phyloP scores from a whole-genome alignment of 2,113 vertebrate genomes.

The Microtus ochrogaster region DNA sequence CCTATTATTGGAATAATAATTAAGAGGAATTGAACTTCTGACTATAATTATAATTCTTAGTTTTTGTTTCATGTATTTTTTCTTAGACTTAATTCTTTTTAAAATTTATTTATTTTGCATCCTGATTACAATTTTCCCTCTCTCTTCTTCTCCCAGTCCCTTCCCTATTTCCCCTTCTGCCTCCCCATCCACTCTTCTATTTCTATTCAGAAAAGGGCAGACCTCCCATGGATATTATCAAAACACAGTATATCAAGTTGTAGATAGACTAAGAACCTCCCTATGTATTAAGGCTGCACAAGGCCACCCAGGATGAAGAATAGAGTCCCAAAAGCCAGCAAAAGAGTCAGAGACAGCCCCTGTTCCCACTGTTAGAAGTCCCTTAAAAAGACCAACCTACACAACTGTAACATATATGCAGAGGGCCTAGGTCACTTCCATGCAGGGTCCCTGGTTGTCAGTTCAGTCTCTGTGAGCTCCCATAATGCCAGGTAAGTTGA shows the following conservation, averaged over 20 bases:
- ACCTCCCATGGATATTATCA: too few species aligned
- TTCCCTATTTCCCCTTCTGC: too few species aligned
- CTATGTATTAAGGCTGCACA: background rate
- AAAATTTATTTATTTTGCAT: background rate
- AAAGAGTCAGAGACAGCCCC: background rate
- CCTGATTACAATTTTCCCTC: too few species aligned
- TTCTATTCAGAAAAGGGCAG: too few species aligned
- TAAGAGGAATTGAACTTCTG: slow-evolving; percentile 29
- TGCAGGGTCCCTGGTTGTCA: background rate
- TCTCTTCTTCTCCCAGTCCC: too few species aligned
- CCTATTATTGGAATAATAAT: slow-evolving; percentile 32
- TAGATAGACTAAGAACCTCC: too few species aligned
- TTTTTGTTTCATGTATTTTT: slow-evolving; percentile 33
- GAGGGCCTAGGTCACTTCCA: background rate
- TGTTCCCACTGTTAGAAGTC: background rate
- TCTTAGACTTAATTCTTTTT: background rate
- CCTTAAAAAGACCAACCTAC: background rate
- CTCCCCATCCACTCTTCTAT: too few species aligned
- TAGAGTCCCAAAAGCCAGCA: background rate
- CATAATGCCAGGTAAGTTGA: background rate
- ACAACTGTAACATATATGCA: background rate
- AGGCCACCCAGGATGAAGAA: background rate
- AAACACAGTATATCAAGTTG: too few species aligned
- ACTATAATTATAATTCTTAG: background rate
- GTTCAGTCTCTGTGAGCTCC: background rate